Evolutionary conservation across 2,888 invertebrate genomes (phyloP).

Genomic region (Spilosoma lubricipeda): DNA sequence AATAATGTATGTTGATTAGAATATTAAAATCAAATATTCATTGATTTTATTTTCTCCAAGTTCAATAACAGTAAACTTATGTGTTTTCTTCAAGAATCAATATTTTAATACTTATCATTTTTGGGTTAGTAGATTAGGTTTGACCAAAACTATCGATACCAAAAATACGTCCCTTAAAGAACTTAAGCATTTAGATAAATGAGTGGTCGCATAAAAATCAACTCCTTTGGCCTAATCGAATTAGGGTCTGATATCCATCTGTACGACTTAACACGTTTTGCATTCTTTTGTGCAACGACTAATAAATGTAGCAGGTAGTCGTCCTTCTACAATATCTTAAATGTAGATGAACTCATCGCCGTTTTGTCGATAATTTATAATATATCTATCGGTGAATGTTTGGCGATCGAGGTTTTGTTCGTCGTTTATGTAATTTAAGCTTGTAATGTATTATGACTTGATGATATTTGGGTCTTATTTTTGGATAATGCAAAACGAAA

Average conservation of each 20-base stretch:
- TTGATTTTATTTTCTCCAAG: background rate
- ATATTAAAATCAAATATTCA: background rate
- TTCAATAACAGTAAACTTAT: background rate
- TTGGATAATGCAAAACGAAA: background rate
- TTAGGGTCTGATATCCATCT: constrained; percentile 82
- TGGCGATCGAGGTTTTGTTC: constrained; percentile 51
- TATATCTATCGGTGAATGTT: constrained; percentile 66
- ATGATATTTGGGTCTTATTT: constrained; percentile 5
- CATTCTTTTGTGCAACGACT: constrained; percentile 79
- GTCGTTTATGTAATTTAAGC: constrained; percentile 33
- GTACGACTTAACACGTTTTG: constrained; percentile 84
- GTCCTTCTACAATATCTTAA: constrained; percentile 73
- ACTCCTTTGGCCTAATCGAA: constrained; percentile 84
- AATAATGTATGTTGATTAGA: constrained; percentile 14
- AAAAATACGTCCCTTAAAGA: constrained; percentile 61
- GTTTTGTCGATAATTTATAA: constrained; percentile 71
- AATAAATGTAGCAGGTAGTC: constrained; percentile 83
- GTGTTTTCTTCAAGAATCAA: background rate
- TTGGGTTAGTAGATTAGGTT: background rate
- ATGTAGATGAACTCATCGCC: constrained; percentile 83
- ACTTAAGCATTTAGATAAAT: constrained; percentile 79
- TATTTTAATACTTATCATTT: background rate
- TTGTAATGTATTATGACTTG: constrained; percentile 29
- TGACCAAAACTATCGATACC: constrained; percentile 22
- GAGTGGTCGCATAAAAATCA: constrained; percentile 83